Base-by-base conservation (phyloP, 2,797 vertebrate species). In the Lindbergichthys nudifrons region DNA sequence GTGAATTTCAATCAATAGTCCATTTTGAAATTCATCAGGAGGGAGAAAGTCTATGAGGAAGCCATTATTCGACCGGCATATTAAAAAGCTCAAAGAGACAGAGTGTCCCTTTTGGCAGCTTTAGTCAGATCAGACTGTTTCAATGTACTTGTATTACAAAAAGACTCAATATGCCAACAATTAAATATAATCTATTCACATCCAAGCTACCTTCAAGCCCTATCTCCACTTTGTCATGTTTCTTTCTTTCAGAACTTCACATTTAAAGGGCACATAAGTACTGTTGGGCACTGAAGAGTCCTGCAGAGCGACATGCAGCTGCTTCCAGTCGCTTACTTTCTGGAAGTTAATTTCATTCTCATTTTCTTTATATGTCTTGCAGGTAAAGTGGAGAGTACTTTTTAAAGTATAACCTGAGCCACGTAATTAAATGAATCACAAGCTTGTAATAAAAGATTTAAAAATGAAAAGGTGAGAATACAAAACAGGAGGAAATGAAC, bases 61-160 rank as follows among this genome's bases (percentile, higher is more conserved):
- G 81, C 77, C 48, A 60, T 89, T 79, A 87, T 89, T 88, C 79
- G 84, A 87, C 58, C 87, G 64, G 89, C 83, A 89, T 92, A 79
- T 84, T 89, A 89, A 92, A 75, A 59, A 81, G 71, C 84, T 85
- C 80, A 81, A 83, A 83, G 80, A 74, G 72, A 53, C 61, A 75
- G 60, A 3, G 54, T 15, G 9, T 65, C 73, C 41, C 71, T 46
- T 51, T 54, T 72, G 72, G 62, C 59, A 26, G 52, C 59, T 62
- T 78, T 52, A 53, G 43, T 73, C 43, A 58, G 62, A 75, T 76
- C 81, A 64, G 23, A 57, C 70, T 73, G 56, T n/a, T 56, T 86
- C 68, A 73, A 48, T 4, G 48, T 9, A 73, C 70, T 42, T 30
- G 52, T 61, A 68, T 64, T 66, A 59, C 48, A 74, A 72, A 70